phyloP scores from a whole-genome alignment of 1,140 invertebrate genomes.

The Steinernema khuongi region DNA sequence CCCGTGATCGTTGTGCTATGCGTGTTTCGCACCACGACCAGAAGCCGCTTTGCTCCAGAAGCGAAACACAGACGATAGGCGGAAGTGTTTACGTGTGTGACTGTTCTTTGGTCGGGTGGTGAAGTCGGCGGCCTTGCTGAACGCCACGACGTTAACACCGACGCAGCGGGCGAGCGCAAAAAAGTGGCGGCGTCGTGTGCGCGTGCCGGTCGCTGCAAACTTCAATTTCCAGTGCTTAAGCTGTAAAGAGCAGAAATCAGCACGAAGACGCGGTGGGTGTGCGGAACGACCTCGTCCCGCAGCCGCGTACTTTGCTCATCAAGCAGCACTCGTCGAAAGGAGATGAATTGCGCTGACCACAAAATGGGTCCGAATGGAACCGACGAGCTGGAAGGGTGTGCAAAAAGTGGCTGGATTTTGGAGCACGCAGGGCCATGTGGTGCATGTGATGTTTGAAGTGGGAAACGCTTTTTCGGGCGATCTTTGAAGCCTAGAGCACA shows the following conservation, averaged over 20 bases:
- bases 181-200: not conserved
- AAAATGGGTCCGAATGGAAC: too few species aligned
- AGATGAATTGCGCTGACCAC: too few species aligned
- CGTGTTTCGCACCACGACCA: not conserved
- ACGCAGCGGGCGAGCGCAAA: not conserved
- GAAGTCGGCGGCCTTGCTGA: not conserved
- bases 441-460: too few species aligned
- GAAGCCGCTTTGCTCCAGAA: not conserved
- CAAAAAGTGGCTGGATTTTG: too few species aligned
- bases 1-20: not conserved
- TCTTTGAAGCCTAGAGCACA: too few species aligned
- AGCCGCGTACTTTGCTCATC: too few species aligned
- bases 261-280: not conserved
- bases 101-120: conserved; percentile 5
- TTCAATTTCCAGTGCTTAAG: conserved; percentile 3
- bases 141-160: not conserved
- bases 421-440: too few species aligned
- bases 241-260: conserved; percentile 12
- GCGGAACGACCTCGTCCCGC: not conserved
- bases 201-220: conserved; percentile 3
- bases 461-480: too few species aligned
- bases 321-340: too few species aligned
- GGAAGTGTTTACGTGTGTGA: conserved; percentile 12
- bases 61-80: not conserved
- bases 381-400: too few species aligned